These are phyloP conservation scores for Candoia aspera DNA, from an alignment of 2,113 vertebrate species.

Conservation along the genomic window DNA sequence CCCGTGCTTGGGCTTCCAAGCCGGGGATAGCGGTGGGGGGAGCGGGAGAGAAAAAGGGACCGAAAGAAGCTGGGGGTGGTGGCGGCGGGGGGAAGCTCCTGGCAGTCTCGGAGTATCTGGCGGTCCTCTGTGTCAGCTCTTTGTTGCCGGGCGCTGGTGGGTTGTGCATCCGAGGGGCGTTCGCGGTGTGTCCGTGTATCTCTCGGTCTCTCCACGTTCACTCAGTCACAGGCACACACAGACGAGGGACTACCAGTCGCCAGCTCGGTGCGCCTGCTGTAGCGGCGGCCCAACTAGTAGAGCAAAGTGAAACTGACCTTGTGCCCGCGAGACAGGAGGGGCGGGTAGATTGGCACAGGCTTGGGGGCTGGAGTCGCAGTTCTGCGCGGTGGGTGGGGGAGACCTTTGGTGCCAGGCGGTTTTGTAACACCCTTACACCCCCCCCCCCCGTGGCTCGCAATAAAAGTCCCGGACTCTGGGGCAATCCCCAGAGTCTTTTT, in stretches of 20 bases:
- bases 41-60: neutral
- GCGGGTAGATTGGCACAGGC: neutral
- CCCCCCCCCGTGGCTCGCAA: neutral
- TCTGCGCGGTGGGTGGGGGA: neutral
- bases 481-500: neutral
- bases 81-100: too few relatives aligned
- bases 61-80: neutral
- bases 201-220: neutral
- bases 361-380: conserved; percentile 42
- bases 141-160: conserved; percentile 20
- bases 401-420: neutral
- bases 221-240: neutral
- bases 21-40: neutral
- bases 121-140: neutral
- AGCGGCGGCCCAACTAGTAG: neutral
- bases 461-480: neutral
- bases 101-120: neutral
- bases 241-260: neutral
- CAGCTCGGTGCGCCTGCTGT: neutral
- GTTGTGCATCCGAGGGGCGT: neutral
- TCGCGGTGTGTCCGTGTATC: neutral
- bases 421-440: neutral
- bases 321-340: conserved; percentile 18
- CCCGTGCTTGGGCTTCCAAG: neutral
- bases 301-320: conserved; percentile 40